Conservation (phyloP, 2,888 invertebrate genomes). For the Empis livida region DNA sequence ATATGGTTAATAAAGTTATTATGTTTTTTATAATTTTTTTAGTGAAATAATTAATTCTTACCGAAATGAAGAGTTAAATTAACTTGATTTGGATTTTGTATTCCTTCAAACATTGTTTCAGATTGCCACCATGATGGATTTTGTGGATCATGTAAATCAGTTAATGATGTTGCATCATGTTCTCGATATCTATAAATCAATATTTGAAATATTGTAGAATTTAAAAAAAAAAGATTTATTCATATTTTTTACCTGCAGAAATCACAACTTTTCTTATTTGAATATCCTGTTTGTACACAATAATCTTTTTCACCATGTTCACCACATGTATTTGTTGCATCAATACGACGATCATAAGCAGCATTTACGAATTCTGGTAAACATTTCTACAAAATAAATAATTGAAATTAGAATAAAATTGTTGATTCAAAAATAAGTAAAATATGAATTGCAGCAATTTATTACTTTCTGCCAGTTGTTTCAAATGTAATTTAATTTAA, state of each 20-base stretch:
- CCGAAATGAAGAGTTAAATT: conserved; percentile 83
- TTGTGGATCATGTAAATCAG: conserved; percentile 82
- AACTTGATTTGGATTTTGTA: conserved; percentile 83
- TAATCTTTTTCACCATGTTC: conserved; percentile 64
- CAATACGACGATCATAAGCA: conserved; percentile 78
- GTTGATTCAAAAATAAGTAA: no score
- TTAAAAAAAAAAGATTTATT: no score
- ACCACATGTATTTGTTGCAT: conserved; percentile 94
- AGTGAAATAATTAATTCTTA: no score
- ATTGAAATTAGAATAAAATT: no score
- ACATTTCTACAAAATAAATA: conserved; percentile 58
- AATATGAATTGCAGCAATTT: no score
- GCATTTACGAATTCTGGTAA: conserved; percentile 95
- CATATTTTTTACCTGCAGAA: conserved; percentile 62
- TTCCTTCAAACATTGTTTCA: conserved; percentile 90
- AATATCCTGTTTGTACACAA: conserved; percentile 82
- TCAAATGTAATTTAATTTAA: no score
- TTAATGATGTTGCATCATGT: conserved; percentile 65
- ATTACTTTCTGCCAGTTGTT: no score
- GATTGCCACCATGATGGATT: conserved; percentile 97
- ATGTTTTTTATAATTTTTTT: no score
- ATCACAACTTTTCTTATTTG: conserved; percentile 65
- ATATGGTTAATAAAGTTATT: no score
- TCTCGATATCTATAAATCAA: conserved; percentile 39
- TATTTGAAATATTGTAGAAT: no score